Evolutionary conservation across 1,140 invertebrate genomes (phyloP).

Genomic region (Platyura marginata): DNA sequence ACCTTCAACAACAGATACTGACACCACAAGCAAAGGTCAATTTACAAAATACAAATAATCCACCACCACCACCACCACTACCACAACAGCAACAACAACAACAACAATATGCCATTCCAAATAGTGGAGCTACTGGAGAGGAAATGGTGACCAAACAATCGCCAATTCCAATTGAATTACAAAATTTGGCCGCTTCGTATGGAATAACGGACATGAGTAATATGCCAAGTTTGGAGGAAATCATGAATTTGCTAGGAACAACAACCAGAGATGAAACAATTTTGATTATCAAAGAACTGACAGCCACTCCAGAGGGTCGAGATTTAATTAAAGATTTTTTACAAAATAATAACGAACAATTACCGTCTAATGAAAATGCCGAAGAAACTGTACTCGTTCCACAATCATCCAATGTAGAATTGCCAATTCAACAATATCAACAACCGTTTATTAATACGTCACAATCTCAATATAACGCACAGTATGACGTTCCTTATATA

Average conservation of each 20-base stretch:
- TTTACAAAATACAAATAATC: too few species aligned
- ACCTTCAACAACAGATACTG: too few species aligned
- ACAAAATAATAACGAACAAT: not conserved
- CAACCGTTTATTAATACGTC: too few species aligned
- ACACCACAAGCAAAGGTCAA: too few species aligned
- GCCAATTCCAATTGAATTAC: not conserved
- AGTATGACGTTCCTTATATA: too few species aligned
- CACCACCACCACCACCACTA: too few species aligned
- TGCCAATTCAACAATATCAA: too few species aligned
- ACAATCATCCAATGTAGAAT: too few species aligned
- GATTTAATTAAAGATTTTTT: not conserved
- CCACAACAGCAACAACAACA: not conserved
- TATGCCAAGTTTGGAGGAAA: not conserved
- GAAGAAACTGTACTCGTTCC: not conserved
- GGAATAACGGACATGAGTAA: not conserved
- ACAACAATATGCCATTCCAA: not conserved
- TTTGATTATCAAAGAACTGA: not conserved
- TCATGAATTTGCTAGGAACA: not conserved
- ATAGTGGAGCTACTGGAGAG: not conserved
- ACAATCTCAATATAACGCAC: too few species aligned
- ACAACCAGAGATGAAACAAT: not conserved
- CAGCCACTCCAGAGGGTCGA: not conserved
- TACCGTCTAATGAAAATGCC: not conserved
- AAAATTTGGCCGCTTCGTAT: not conserved
- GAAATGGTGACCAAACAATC: too few species aligned